Conservation (phyloP, 2,797 vertebrate species). For the Rhadinocentrus ornatus region DNA sequence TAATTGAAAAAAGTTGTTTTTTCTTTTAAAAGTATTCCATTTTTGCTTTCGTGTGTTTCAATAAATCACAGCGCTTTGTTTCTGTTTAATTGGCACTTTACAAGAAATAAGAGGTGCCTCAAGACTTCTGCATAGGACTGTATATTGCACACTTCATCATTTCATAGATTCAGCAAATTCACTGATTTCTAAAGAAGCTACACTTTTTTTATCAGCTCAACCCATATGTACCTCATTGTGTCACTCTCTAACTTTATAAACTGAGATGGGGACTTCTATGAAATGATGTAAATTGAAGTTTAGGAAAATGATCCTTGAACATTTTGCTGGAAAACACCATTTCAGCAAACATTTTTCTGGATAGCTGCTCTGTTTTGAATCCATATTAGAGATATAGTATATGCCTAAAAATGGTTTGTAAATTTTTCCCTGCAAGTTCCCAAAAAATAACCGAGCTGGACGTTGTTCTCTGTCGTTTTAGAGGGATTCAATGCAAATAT, state of each 20-base stretch:
- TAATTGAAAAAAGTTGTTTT: neutral
- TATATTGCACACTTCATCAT: neutral
- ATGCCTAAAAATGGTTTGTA: neutral
- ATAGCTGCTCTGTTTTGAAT: neutral
- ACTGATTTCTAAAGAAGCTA: neutral
- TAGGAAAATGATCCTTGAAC: neutral
- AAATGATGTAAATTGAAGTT: neutral
- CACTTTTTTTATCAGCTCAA: neutral
- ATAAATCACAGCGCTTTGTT: neutral
- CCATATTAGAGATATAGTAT: neutral
- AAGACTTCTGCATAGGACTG: neutral
- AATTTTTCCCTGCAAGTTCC: neutral
- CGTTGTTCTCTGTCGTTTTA: neutral
- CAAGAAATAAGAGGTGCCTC: neutral
- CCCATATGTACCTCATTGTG: neutral
- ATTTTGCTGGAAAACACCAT: neutral
- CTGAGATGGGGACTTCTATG: neutral
- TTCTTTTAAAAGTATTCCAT: too few species aligned
- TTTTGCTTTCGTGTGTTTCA: neutral
- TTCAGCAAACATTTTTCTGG: neutral
- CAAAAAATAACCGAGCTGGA: neutral
- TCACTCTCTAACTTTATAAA: neutral
- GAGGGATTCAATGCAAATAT: constrained; percentile 1
- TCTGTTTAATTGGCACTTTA: too few species aligned
- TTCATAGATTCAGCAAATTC: neutral